Evolutionary conservation across 1,140 invertebrate genomes (phyloP).

Genomic region (Chlorops oryzae): DNA sequence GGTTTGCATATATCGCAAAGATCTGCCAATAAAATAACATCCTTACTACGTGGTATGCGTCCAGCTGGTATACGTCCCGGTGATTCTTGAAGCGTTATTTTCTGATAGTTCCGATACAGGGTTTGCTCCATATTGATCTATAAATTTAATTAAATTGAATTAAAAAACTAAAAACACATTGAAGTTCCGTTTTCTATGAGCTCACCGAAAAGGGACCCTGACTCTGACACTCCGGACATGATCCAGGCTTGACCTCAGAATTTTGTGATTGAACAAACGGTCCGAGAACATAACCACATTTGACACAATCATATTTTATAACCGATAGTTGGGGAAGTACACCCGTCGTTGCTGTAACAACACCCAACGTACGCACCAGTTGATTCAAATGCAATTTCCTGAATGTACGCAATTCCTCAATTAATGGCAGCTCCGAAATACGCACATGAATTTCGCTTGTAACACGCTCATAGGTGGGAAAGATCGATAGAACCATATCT

Average conservation of each 20-base stretch:
- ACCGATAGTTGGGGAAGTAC: conserved; percentile 93
- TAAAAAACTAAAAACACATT: conserved; percentile 7
- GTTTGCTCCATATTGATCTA: conserved; percentile 94
- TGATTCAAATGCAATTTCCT: conserved; percentile 96
- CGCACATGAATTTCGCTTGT: conserved; percentile 88
- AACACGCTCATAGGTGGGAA: conserved; percentile 93
- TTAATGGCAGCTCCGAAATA: conserved; percentile 89
- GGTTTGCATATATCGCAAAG: conserved; percentile 96
- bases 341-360: conserved; percentile 92
- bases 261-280: conserved; percentile 93
- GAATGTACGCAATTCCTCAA: conserved; percentile 93
- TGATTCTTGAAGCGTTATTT: conserved; percentile 96
- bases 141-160: conserved; percentile 15
- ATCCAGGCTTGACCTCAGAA: conserved; percentile 89
- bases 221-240: conserved; percentile 97
- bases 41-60: conserved; percentile 95
- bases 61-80: conserved; percentile 90
- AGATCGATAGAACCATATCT: conserved; percentile 89
- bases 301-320: conserved; percentile 96
- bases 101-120: conserved; percentile 97
- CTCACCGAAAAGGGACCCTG: conserved; percentile 88
- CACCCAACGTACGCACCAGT: conserved; percentile 85
- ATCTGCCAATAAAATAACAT: conserved; percentile 91
- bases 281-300: conserved; percentile 91
- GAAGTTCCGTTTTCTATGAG: conserved; percentile 11